phyloP scores from a whole-genome alignment of 1,140 invertebrate species.

The Pemphigus obesinymphae region DNA sequence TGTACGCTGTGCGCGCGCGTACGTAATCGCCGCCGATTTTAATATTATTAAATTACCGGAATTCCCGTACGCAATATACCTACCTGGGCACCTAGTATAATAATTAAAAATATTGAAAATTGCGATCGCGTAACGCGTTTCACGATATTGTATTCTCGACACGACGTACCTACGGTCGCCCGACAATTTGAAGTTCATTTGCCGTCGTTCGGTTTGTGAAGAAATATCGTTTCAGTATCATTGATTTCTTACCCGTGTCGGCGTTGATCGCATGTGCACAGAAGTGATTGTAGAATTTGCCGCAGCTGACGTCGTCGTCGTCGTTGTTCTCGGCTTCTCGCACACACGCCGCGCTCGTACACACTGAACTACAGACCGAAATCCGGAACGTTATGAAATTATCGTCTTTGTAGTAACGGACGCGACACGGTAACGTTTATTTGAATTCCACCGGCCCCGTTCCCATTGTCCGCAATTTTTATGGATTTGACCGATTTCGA shows the following conservation, averaged over 20 bases:
- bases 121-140: neutral
- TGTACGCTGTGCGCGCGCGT: no score
- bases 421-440: neutral
- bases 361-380: neutral
- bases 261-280: neutral
- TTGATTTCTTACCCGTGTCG: no score
- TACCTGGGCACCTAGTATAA: no score
- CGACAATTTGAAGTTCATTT: neutral
- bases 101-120: no score
- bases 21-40: neutral
- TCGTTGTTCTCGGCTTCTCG: neutral
- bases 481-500: constrained; percentile 42
- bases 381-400: neutral
- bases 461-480: neutral
- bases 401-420: no score
- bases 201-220: no score
- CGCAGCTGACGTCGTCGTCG: neutral
- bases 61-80: neutral
- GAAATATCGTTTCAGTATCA: no score
- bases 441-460: neutral
- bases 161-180: neutral
- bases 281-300: neutral
- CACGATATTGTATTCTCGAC: neutral
- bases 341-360: neutral
- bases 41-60: neutral